Evolutionary conservation across 1,140 invertebrate genomes (phyloP), one percentile per base, ranked within the genome.

Genomic region (Ceratina japonica): DNA sequence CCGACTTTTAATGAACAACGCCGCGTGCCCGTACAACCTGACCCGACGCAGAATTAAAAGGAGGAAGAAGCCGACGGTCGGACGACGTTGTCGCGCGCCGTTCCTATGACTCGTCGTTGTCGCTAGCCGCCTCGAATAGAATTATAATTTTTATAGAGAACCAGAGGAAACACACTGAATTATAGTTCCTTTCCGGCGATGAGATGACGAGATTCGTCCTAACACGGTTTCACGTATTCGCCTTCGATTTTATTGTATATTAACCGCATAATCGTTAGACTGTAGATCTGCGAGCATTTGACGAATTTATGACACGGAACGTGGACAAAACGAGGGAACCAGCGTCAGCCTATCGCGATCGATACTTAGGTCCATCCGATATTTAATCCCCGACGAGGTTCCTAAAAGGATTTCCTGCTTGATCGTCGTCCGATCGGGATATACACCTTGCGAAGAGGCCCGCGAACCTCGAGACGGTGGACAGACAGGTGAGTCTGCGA

Each of bases 1-100:
- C 16, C 69, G 71, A 51, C 37, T 51, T 74, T 74, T 73, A 59
- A 74, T 74, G 77, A 79, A 37, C 54, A 27, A 54, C 59, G 61
- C 7, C 61, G 22, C 68, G 68, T 58, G 68, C 27, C 61, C 61
- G 27, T 58, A 31, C 62, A 73, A 62, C 24, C 13, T 74, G 0
- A 66, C 5, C 2, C 51, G 77, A 12, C 52, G 52, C 16, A 24
- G 62, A 58, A 79, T 66, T 51, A 79, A 79, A 37, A 13, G 70
- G 4, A 51, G 70, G 7, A 65, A 65, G 62, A 79, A 73, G 70
- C 24, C 10, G 22, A 27, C 3, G 49, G 18, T 63, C 20, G 24
- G 15, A 13, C 44, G 16, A 15, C 1, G 3, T 24, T 7, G 13
- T 44, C 10, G 27, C 12, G 37, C 54, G n/a, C 22, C 15, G 24